Conservation (phyloP, 1,140 invertebrate species). For the Pseudomyrmex sp. region DNA sequence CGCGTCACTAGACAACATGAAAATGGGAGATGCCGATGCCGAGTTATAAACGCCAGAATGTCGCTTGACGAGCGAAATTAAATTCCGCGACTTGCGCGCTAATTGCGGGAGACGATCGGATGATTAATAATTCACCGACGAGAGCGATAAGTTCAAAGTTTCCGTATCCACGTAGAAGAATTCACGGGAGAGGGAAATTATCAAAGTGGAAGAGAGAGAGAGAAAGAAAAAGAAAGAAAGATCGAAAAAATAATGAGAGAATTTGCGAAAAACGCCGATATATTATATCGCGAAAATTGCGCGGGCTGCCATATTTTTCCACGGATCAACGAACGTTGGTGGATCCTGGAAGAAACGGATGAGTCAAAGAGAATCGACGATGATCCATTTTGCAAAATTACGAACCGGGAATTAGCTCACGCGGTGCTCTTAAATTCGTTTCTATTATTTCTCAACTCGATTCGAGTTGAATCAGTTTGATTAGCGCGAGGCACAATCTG, state of each 20-base stretch:
- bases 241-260: slow-evolving; percentile 6
- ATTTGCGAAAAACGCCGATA: slow-evolving; percentile 39
- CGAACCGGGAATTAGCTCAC: slow-evolving; percentile 7
- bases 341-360: slow-evolving; percentile 43
- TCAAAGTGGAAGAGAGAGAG: slow-evolving; percentile 23
- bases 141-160: slow-evolving; percentile 52
- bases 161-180: slow-evolving; percentile 48
- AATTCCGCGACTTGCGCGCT: slow-evolving; percentile 62
- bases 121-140: slow-evolving; percentile 67
- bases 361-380: slow-evolving; percentile 26
- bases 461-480: background rate
- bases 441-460: background rate
- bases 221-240: background rate
- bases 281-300: slow-evolving; percentile 53
- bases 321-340: slow-evolving; percentile 29
- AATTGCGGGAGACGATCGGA: slow-evolving; percentile 55
- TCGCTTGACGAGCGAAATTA: slow-evolving; percentile 58
- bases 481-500: background rate
- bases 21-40: slow-evolving; percentile 45
- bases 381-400: slow-evolving; percentile 42
- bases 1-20: slow-evolving; percentile 10
- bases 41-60: slow-evolving; percentile 33
- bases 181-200: slow-evolving; percentile 53
- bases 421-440: background rate
- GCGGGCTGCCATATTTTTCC: slow-evolving; percentile 35